Percentiles rank a stretch among this genome's conserved stretches.
Conservation (phyloP, 2,113 vertebrate genomes). For the Capreolus pygargus region DNA sequence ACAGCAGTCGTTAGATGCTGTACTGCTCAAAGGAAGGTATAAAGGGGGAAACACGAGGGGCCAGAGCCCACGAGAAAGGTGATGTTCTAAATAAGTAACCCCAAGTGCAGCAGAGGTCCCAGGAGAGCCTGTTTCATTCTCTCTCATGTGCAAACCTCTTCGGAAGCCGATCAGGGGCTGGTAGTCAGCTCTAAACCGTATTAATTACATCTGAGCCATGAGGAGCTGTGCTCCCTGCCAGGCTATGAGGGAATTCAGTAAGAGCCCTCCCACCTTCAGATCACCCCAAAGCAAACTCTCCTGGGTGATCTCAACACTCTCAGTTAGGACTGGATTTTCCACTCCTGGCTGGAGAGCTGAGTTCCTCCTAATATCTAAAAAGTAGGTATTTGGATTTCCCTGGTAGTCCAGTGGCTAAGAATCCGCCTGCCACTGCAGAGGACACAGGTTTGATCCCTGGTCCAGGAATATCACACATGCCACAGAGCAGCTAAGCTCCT, state of each 20-base stretch:
- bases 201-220: background rate
- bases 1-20: fast-evolving
- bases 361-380: background rate
- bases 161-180: fast-evolving
- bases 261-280: fast-evolving
- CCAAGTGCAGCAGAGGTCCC: background rate
- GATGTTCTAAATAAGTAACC: too few relatives aligned
- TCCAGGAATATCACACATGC: background rate
- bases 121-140: background rate
- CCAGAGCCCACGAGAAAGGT: fast-evolving
- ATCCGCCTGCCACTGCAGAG: background rate
- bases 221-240: fast-evolving
- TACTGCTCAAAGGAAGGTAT: fast-evolving
- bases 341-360: background rate
- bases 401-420: background rate
- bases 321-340: background rate
- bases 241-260: too few relatives aligned
- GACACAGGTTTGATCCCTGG: background rate
- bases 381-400: background rate
- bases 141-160: fast-evolving
- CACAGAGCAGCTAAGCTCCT: background rate
- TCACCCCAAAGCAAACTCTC: background rate
- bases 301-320: background rate
- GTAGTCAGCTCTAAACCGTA: fast-evolving
- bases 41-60: background rate